These are phyloP conservation scores for Axea sp. DNA, from an alignment of 2,888 invertebrate genomes.

Conservation along the genomic window DNA sequence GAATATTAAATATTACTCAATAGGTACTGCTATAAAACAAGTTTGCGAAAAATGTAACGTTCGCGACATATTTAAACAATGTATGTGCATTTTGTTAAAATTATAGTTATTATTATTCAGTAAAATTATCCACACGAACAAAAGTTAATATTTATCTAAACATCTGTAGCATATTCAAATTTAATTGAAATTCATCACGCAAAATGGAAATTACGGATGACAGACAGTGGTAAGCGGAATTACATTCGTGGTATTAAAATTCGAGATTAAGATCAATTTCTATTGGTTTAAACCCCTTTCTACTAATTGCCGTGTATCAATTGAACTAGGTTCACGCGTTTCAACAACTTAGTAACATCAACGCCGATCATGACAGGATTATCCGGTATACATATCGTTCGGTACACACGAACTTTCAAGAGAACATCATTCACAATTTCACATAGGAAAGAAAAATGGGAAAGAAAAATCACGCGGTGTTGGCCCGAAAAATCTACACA, in stretches of 20 bases:
- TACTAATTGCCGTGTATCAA: slow-evolving; percentile 17
- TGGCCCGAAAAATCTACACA: slow-evolving; percentile 71
- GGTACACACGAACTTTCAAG: slow-evolving; percentile 25
- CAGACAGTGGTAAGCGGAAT: slow-evolving; percentile 23
- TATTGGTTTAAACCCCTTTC: slow-evolving; percentile 18
- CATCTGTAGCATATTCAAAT: slow-evolving; percentile 22
- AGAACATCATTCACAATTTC: slow-evolving; percentile 42
- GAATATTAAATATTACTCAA: no score
- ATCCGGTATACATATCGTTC: slow-evolving; percentile 9
- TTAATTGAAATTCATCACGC: slow-evolving; percentile 42
- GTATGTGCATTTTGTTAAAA: no score
- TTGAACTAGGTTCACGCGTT: slow-evolving; percentile 17
- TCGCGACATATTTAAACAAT: no score
- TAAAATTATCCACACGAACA: slow-evolving; percentile 4
- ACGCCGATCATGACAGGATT: slow-evolving; percentile 6
- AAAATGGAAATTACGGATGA: slow-evolving; percentile 21
- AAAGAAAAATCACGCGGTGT: slow-evolving; percentile 59
- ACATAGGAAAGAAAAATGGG: slow-evolving; percentile 53
- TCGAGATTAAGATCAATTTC: slow-evolving; percentile 36
- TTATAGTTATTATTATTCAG: no score
- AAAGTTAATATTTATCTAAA: slow-evolving; percentile 5
- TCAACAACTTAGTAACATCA: slow-evolving; percentile 18
- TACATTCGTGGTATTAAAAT: slow-evolving; percentile 23
- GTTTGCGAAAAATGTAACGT: no score
- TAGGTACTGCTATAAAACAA: no score